These are phyloP conservation scores for Zaprionus africanus DNA, from an alignment of 1,140 invertebrate genomes.

Conservation along the genomic window DNA sequence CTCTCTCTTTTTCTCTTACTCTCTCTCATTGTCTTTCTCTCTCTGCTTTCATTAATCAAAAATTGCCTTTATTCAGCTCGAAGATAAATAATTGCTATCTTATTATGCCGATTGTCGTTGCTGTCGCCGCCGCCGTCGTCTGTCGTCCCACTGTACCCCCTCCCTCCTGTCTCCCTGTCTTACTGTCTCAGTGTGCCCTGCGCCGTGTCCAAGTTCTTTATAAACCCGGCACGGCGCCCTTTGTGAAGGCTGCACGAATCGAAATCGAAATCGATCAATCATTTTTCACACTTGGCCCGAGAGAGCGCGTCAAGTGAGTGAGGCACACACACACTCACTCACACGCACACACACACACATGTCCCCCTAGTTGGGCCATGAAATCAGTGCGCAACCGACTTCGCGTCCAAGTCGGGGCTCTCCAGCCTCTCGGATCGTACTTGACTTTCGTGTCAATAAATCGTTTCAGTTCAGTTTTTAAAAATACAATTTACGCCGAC, in stretches of 20 bases:
- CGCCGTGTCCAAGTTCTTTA: conserved; percentile 62
- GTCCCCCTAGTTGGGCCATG: conserved; percentile 1
- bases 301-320: conserved; percentile 32
- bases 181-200: neutral
- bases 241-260: conserved; percentile 59
- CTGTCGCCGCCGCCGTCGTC: conserved; percentile 61
- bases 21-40: neutral
- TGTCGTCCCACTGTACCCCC: conserved; percentile 1
- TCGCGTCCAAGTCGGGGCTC: neutral
- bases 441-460: conserved; percentile 82
- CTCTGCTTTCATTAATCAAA: conserved; percentile 78
- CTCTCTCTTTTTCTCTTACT: neutral
- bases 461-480: conserved; percentile 66
- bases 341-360: neutral
- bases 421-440: conserved; percentile 38
- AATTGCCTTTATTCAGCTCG: conserved; percentile 57
- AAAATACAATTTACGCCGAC: conserved; percentile 79
- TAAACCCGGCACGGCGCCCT: conserved; percentile 64
- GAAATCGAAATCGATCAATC: conserved; percentile 72
- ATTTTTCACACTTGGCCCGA: conserved; percentile 74
- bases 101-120: conserved; percentile 80
- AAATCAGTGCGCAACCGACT: conserved; percentile 8
- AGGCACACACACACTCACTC: conserved; percentile 2
- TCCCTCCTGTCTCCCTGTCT: too few species aligned
- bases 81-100: conserved; percentile 79